Evolutionary conservation across 2,797 vertebrate species (phyloP).

Genomic region (Psittacula derbiana): DNA sequence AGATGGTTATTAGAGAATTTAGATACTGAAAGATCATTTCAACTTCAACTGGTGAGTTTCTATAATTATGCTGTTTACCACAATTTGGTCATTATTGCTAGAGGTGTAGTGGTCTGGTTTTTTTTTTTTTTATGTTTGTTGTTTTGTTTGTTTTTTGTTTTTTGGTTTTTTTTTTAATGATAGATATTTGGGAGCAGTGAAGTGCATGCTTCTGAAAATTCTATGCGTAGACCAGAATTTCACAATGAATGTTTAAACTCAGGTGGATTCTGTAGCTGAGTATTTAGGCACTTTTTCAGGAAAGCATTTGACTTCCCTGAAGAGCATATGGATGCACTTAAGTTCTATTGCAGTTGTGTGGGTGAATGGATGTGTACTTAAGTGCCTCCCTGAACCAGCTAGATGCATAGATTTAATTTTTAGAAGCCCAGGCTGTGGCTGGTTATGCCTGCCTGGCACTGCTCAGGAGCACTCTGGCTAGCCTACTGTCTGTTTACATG

Average conservation of each 20-base stretch:
- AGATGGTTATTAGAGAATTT: background rate
- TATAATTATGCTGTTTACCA: background rate
- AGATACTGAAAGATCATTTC: background rate
- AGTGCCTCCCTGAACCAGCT: background rate
- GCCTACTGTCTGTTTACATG: background rate
- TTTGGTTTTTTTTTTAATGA: background rate
- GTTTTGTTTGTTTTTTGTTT: background rate
- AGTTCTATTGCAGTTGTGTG: background rate
- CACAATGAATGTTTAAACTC: background rate
- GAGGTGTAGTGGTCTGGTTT: background rate
- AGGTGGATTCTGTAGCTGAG: background rate
- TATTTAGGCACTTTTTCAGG: background rate
- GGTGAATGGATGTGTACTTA: background rate
- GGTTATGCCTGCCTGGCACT: background rate
- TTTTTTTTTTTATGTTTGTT: background rate
- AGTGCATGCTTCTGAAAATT: background rate
- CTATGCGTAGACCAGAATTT: background rate
- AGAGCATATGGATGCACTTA: no score
- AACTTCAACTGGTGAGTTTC: background rate
- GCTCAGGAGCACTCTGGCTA: fast-evolving
- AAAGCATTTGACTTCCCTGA: background rate
- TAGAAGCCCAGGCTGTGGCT: background rate
- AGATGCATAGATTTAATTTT: background rate
- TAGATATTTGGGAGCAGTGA: background rate
- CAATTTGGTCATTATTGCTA: background rate